phyloP scores from a whole-genome alignment of 2,888 invertebrate species.

The Neoaliturus tenellus region DNA sequence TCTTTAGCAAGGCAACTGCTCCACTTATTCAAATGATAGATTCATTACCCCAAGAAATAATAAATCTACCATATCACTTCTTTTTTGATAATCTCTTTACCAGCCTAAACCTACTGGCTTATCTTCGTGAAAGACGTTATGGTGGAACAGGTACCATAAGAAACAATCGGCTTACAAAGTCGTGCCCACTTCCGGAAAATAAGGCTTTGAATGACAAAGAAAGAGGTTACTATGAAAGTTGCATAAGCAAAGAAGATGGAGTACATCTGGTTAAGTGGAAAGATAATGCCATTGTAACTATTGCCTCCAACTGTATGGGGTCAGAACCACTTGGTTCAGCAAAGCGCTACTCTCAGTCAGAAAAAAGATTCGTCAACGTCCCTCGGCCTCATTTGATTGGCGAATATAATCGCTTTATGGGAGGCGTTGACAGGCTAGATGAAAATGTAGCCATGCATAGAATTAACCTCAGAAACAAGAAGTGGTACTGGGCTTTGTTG shows the following conservation, averaged over 20 bases:
- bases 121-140: constrained; percentile 62
- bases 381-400: constrained; percentile 60
- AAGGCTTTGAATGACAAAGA: constrained; percentile 18
- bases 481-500: constrained; percentile 60
- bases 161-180: constrained; percentile 60
- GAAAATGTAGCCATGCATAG: constrained; percentile 64
- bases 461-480: constrained; percentile 65
- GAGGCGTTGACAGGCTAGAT: constrained; percentile 64
- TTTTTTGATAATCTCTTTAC: constrained; percentile 68
- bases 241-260: constrained; percentile 55
- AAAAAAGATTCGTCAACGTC: constrained; percentile 3
- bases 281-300: constrained; percentile 67
- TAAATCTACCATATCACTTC: constrained; percentile 62
- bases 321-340: constrained; percentile 59
- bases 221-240: constrained; percentile 54
- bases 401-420: constrained; percentile 66
- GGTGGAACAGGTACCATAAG: constrained; percentile 66
- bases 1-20: too few relatives aligned
- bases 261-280: constrained; percentile 65
- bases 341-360: constrained; percentile 62
- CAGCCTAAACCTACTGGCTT: constrained; percentile 62
- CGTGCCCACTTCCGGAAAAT: too few relatives aligned
- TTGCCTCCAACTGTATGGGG: constrained; percentile 61
- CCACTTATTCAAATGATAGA: too few relatives aligned
- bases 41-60: too few relatives aligned